phyloP scores from a whole-genome alignment of 2,113 vertebrate species.

The Micromys minutus region DNA sequence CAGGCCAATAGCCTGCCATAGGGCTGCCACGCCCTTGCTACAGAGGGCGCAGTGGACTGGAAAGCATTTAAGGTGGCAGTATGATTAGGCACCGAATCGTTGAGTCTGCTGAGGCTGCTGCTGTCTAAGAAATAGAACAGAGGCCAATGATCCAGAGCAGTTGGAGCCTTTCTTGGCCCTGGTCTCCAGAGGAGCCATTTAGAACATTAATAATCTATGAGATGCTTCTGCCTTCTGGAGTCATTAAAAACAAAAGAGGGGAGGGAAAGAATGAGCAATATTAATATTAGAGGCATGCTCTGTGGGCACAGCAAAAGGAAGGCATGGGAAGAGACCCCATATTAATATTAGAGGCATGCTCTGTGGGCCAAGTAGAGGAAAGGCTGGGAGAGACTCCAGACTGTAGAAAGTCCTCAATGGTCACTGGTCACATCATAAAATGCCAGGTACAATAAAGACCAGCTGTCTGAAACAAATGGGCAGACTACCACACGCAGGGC shows the following conservation, averaged over 20 bases:
- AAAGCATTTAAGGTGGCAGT: neutral
- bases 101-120: neutral
- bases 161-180: slow-evolving; percentile 55
- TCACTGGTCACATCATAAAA: neutral
- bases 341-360: neutral
- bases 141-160: neutral
- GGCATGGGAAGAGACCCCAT: neutral
- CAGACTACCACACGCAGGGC: neutral
- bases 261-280: neutral
- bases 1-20: neutral
- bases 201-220: slow-evolving; percentile 77
- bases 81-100: neutral
- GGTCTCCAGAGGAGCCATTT: slow-evolving; percentile 67
- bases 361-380: neutral
- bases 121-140: slow-evolving; percentile 67
- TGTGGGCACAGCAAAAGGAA: neutral
- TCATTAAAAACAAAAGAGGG: neutral
- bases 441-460: neutral
- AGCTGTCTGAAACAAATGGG: neutral
- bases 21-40: neutral
- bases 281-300: neutral
- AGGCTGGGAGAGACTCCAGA: neutral
- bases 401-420: neutral
- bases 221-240: slow-evolving; percentile 63
- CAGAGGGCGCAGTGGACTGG: neutral